phyloP scores from a whole-genome alignment of 1,140 invertebrate species.

The Drosophila elegans region DNA sequence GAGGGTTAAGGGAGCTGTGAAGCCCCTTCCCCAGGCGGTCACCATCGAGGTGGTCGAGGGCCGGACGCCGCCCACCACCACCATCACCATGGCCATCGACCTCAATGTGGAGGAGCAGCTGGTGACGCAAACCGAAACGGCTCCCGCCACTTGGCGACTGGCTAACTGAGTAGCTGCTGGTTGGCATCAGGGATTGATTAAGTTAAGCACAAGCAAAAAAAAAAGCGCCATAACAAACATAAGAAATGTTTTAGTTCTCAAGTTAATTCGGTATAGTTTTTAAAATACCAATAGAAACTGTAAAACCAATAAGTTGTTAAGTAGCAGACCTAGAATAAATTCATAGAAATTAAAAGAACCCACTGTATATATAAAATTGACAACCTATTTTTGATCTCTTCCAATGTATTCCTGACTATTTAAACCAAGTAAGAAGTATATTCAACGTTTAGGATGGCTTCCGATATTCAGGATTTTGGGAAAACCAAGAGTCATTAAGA shows the following conservation, averaged over 20 bases:
- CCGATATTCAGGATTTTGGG: too few relatives aligned
- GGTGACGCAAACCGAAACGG: not conserved
- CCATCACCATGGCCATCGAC: conserved; percentile 42
- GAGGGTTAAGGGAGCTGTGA: conserved; percentile 21
- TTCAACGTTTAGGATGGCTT: too few relatives aligned
- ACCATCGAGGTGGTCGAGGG: conserved; percentile 27
- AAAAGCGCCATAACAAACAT: not conserved
- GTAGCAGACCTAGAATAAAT: not conserved
- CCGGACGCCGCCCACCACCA: conserved; percentile 16
- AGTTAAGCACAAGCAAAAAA: conserved; percentile 4
- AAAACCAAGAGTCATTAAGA: too few relatives aligned
- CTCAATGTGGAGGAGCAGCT: conserved; percentile 19
- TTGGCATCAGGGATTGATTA: not conserved
- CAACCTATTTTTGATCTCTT: too few relatives aligned
- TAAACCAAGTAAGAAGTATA: too few relatives aligned
- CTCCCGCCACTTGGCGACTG: conserved; percentile 6
- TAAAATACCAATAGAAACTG: too few relatives aligned
- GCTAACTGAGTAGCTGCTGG: not conserved
- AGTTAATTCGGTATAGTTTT: not conserved
- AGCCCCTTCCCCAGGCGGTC: conserved; percentile 2
- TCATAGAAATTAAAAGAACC: not conserved
- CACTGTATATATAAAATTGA: not conserved
- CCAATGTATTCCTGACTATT: too few relatives aligned
- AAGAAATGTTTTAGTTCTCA: conserved; percentile 3
- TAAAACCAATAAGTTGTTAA: not conserved